Conservation (phyloP, 2,888 invertebrate species). For the Emmelina monodactyla region DNA sequence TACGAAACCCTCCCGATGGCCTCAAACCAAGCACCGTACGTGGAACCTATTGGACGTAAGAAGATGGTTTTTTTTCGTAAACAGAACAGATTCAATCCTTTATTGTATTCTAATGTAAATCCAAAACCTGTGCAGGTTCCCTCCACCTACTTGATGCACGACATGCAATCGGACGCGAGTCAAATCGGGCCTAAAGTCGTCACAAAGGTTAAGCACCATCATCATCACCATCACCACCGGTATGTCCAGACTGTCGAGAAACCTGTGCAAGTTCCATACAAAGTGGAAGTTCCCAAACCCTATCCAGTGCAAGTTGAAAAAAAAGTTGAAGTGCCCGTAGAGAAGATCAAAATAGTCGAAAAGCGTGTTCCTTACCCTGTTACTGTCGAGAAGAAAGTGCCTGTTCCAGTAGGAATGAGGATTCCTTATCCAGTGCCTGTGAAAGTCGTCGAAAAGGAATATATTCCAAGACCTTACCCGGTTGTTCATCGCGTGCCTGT, state of each 20-base stretch:
- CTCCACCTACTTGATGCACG: slow-evolving; percentile 6
- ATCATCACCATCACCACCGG: slow-evolving; percentile 72
- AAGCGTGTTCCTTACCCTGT: slow-evolving; percentile 17
- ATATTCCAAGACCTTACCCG: slow-evolving; percentile 54
- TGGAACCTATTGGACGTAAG: slow-evolving; percentile 26
- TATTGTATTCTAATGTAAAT: slow-evolving; percentile 38
- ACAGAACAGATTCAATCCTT: slow-evolving; percentile 32
- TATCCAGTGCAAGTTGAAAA: slow-evolving; percentile 44
- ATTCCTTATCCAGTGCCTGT: slow-evolving; percentile 58
- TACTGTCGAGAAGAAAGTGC: slow-evolving; percentile 18
- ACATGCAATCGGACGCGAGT: slow-evolving; percentile 15
- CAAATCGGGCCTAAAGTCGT: slow-evolving; percentile 28
- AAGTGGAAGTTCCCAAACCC: slow-evolving; percentile 38
- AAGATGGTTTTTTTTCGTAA: slow-evolving; percentile 36
- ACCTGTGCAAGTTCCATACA: slow-evolving; percentile 41
- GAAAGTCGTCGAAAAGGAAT: slow-evolving; percentile 58
- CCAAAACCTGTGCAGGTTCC: slow-evolving; percentile 23
- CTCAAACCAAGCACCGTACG: slow-evolving; percentile 20
- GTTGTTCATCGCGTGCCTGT: slow-evolving; percentile 51
- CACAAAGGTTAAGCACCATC: slow-evolving; percentile 67
- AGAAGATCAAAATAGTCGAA: slow-evolving; percentile 12
- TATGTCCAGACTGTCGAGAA: slow-evolving; percentile 69
- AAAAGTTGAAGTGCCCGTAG: slow-evolving; percentile 47
- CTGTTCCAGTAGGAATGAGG: slow-evolving; percentile 38
- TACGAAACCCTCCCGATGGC: slow-evolving; percentile 40